A percentile compares a stretch with the other conserved stretches of the same genome.
These are phyloP conservation scores for Trichacis sp. DNA, from an alignment of 2,888 invertebrate species.

Conservation along the genomic window DNA sequence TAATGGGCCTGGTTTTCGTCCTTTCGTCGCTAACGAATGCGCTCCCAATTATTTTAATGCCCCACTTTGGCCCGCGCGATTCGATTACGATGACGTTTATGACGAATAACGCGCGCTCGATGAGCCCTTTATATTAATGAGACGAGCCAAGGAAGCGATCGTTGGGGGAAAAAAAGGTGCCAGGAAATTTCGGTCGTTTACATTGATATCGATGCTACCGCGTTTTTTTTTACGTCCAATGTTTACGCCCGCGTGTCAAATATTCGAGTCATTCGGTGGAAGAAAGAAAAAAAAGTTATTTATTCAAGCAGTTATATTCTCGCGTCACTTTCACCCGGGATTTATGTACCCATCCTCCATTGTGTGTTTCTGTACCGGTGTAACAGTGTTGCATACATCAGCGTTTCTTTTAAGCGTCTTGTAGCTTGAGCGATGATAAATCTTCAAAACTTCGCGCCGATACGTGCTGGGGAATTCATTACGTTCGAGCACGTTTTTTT, in stretches of 20 bases:
- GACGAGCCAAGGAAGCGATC: neutral
- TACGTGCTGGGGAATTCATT: slow-evolving; percentile 10
- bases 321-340: slow-evolving; percentile 25
- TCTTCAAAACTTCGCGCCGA: slow-evolving; percentile 11
- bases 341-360: slow-evolving; percentile 34
- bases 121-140: neutral
- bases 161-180: neutral
- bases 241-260: too few species aligned
- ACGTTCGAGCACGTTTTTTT: neutral
- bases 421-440: slow-evolving; percentile 6
- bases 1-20: slow-evolving; percentile 41
- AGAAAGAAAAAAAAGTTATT: too few species aligned
- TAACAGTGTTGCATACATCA: slow-evolving; percentile 27
- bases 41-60: neutral
- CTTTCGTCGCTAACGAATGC: neutral
- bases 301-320: slow-evolving; percentile 23
- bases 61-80: neutral
- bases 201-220: too few species aligned
- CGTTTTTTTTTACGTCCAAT: too few species aligned
- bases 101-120: neutral
- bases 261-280: too few species aligned
- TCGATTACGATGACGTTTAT: neutral
- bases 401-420: slow-evolving; percentile 14
- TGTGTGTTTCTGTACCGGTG: slow-evolving; percentile 25
- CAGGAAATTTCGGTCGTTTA: too few species aligned